Base-by-base conservation (phyloP, 2,888 invertebrate species). In the Malthinus seriepunctatus region DNA sequence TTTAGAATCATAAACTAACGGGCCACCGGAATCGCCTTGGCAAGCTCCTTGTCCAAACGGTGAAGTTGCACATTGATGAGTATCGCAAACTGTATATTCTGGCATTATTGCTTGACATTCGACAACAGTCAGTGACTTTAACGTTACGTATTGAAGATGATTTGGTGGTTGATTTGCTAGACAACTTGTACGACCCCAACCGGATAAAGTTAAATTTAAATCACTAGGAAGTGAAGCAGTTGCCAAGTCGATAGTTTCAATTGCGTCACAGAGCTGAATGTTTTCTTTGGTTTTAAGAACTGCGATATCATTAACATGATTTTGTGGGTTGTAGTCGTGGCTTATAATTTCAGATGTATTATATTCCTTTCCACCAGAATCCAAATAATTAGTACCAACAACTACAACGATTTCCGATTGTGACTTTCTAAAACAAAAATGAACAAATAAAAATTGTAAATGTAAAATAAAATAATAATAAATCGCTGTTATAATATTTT, bases 1-100 rank as follows among this genome's bases (percentile, higher is more conserved):
- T 1, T 59, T 67, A 39, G 68, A 70, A 1, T 67, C 72, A 53
- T 79, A 78, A 6, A 81, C 79, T n/a, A 83, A 69, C 0, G 83
- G 83, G 1, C 83, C 83, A 0, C 84, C 84, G 14, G 83, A 83
- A 63, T 84, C 84, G 59, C 83, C 83, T 80, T 82, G 74, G 2
- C 71, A 76, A 60, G 86, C 85, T 0, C 86, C 86, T 75, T 86
- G 82, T 1, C 86, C 86, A 44, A 72, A 70, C 67, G 78, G 81
- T 32, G 84, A 85, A 11, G 84, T 73, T 0, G 86, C 83, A 67
- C 86, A 86, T 65, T 86, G 82, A 71, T 86, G 82, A 1, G 77
- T 72, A 4, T 78, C 78, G 64, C 75, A 79, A 1, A 86, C 79
- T 0, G 79, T 78, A 35, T 35, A 35, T 35, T 6, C 35, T n/a